Conservation (phyloP, 1,140 invertebrate species). For the Hycleus phaleratus region DNA sequence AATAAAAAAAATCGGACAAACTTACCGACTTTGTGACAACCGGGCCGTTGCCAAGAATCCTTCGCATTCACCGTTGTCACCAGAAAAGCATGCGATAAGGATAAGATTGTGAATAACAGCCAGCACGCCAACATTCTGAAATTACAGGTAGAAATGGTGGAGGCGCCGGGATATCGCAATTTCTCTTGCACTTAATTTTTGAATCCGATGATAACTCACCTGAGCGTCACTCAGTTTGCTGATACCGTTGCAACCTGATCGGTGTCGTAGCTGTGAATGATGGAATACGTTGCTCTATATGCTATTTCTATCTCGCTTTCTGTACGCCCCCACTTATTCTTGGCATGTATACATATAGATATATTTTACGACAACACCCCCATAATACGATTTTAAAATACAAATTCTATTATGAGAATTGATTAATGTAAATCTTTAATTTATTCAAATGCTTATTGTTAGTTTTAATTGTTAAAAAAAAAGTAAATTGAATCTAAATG, state of each 20-base stretch:
- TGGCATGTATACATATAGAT: no score
- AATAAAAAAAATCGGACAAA: slow-evolving; percentile 1
- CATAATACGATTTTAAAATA: no score
- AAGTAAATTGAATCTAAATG: no score
- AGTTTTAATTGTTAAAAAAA: no score
- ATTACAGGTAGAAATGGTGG: slow-evolving; percentile 4
- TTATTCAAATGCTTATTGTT: no score
- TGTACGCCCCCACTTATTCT: no score
- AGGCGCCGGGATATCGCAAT: not conserved
- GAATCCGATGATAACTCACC: not conserved
- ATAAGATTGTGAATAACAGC: slow-evolving; percentile 32
- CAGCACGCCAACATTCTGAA: slow-evolving; percentile 38
- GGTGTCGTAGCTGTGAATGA: slow-evolving; percentile 18
- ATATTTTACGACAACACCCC: no score
- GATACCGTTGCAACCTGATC: slow-evolving; percentile 10
- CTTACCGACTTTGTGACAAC: slow-evolving; percentile 56
- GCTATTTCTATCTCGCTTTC: no score
- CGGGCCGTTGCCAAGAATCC: slow-evolving; percentile 49
- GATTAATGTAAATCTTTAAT: no score
- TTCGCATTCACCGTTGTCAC: slow-evolving; percentile 25
- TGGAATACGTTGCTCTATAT: slow-evolving; percentile 15
- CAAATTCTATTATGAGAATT: no score
- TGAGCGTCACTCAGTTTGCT: not conserved
- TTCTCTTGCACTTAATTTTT: no score
- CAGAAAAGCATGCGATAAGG: slow-evolving; percentile 29